A percentile compares a stretch with the other conserved stretches of the same genome.
phyloP scores from a whole-genome alignment of 2,797 vertebrate species.

The Lithobates pipiens region DNA sequence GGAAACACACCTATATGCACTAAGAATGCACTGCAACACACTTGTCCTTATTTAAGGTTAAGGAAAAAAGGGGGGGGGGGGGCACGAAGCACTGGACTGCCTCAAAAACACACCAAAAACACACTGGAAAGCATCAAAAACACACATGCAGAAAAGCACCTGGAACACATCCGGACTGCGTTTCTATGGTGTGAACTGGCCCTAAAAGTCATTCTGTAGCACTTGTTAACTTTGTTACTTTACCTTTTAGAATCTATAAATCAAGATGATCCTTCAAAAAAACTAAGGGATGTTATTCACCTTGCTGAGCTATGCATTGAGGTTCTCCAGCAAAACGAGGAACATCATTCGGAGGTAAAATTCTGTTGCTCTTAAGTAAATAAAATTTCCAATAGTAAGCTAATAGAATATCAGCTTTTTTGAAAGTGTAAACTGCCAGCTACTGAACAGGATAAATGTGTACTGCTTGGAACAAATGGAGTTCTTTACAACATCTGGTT shows the following conservation, averaged over 20 bases:
- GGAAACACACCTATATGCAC: too few relatives aligned
- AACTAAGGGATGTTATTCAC: slow-evolving; percentile 89
- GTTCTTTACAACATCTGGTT: slow-evolving; percentile 83
- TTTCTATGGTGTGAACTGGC: too few relatives aligned
- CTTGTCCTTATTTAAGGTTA: too few relatives aligned
- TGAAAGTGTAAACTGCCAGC: slow-evolving; percentile 22
- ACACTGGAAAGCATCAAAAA: too few relatives aligned
- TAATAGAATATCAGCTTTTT: neutral
- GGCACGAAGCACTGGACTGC: too few relatives aligned
- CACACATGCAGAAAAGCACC: too few relatives aligned
- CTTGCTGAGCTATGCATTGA: slow-evolving; percentile 95
- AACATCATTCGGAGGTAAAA: slow-evolving; percentile 94
- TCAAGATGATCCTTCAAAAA: slow-evolving; percentile 82
- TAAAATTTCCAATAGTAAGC: slow-evolving; percentile 62
- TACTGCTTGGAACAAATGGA: slow-evolving; percentile 71
- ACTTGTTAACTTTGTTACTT: slow-evolving; percentile 13
- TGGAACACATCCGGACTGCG: too few relatives aligned
- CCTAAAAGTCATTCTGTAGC: neutral
- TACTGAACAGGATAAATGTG: neutral
- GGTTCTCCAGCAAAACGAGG: slow-evolving; percentile 96
- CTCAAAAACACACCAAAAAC: too few relatives aligned
- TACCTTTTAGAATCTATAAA: slow-evolving; percentile 77
- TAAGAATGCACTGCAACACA: too few relatives aligned
- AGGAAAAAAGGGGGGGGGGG: too few relatives aligned
- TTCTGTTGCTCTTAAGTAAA: neutral